These are phyloP conservation scores for Drosophila leontia DNA, from an alignment of 1,140 invertebrate genomes.

Conservation along the genomic window DNA sequence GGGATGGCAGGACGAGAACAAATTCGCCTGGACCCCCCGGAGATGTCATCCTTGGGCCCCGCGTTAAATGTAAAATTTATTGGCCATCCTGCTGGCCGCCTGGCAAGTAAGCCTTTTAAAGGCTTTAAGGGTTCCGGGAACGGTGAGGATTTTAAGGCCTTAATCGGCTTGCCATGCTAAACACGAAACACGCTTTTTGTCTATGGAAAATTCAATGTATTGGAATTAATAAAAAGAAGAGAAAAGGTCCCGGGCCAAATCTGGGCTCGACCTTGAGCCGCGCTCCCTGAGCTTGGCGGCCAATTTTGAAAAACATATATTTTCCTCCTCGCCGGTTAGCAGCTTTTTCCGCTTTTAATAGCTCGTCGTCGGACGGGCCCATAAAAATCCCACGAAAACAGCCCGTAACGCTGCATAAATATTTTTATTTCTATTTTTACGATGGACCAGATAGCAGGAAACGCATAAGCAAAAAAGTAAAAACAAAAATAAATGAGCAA, in stretches of 20 bases:
- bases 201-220: constrained; percentile 79
- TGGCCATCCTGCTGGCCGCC: constrained; percentile 27
- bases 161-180: constrained; percentile 75
- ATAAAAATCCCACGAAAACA: constrained; percentile 46
- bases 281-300: constrained; percentile 27
- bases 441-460: constrained; percentile 57
- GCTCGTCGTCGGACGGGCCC: constrained; percentile 46
- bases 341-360: constrained; percentile 64
- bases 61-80: constrained; percentile 54
- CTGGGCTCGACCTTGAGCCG: constrained; percentile 47
- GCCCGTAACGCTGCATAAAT: constrained; percentile 68
- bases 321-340: constrained; percentile 18
- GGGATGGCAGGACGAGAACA: not conserved
- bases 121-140: constrained; percentile 51
- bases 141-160: constrained; percentile 34
- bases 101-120: constrained; percentile 62
- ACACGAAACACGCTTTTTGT: constrained; percentile 73
- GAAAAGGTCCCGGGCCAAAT: constrained; percentile 50
- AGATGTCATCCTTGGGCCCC: constrained; percentile 25
- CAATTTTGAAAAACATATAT: constrained; percentile 63
- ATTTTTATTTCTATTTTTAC: constrained; percentile 82
- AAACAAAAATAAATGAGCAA: constrained; percentile 33
- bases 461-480: constrained; percentile 8
- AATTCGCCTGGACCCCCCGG: constrained; percentile 11
- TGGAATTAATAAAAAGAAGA: constrained; percentile 70